Percentiles rank a stretch among this genome's conserved stretches.
These are phyloP conservation scores for Anseranas semipalmata DNA, from an alignment of 2,113 vertebrate genomes.

Conservation along the genomic window DNA sequence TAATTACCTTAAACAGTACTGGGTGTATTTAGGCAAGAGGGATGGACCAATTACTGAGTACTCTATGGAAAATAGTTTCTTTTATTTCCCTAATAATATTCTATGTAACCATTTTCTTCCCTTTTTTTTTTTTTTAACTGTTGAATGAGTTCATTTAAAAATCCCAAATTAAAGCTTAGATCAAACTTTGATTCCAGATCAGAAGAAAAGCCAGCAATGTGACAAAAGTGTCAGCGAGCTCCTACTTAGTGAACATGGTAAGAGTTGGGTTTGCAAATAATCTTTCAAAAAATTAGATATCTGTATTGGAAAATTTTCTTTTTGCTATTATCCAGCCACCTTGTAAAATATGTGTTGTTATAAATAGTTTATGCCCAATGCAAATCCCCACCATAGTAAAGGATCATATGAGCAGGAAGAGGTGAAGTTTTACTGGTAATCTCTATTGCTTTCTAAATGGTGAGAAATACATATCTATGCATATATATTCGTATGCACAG, in stretches of 20 bases:
- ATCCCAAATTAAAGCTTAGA: not conserved
- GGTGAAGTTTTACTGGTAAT: not conserved
- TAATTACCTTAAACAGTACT: slow-evolving; percentile 4
- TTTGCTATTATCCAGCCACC: not conserved
- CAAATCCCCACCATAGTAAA: not conserved
- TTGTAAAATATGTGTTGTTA: not conserved
- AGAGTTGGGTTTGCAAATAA: not conserved
- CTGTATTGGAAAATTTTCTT: not conserved
- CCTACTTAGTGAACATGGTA: not conserved
- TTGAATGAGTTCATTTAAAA: not conserved
- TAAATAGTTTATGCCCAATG: not conserved
- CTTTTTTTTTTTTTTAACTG: not conserved
- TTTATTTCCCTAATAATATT: not conserved
- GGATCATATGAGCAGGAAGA: not conserved
- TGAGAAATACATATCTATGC: not conserved
- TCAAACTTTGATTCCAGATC: not conserved
- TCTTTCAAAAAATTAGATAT: not conserved
- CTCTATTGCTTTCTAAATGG: not conserved
- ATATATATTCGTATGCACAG: not conserved
- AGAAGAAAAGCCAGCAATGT: not conserved
- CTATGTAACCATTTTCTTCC: not conserved
- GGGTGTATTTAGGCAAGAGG: not conserved
- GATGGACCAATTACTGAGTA: not conserved
- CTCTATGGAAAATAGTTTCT: not conserved
- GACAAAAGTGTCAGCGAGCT: not conserved